Evolutionary conservation across 1,140 invertebrate species (phyloP), one percentile per base, ranked within the genome.

Genomic region (Calliphora vicina): DNA sequence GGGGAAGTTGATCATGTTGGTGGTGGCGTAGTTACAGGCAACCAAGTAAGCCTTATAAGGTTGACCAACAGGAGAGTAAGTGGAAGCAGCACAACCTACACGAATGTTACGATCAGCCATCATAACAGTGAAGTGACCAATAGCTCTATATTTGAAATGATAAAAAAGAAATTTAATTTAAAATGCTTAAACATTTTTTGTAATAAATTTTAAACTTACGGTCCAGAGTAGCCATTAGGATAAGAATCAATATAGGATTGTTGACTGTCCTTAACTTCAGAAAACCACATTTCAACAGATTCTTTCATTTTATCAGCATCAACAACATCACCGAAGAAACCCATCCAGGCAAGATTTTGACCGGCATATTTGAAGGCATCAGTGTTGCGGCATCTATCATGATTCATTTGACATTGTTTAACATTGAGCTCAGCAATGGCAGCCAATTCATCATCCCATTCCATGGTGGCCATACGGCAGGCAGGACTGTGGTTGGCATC

Each of bases 301-400:
- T 45, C 26, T 10, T 57, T 57, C 50, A 57, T 17, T 57, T 57
- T 57, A 1, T 17, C 50, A 8, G 50, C 50, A 57, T 57, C 13
- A 57, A 2, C 50, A n/a, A 57, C 50, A 57, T 17, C 10, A 13
- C 74, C 43, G 26, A 80, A 86, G 45, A 50, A 88, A 74, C 86
- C 80, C 43, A 87, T 85, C 86, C 86, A 86, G 26, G 88, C 89
- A 50, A 90, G 83, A 78, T 90, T 89, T 84, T 90, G 89, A 5
- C 89, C 89, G 45, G 88, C 84, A 86, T 85, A 88, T 42, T 85
- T 82, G 80, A 87, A 90, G n/a, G 67, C 78, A 4, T 85, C 84
- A 6, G 89, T 90, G 27, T 89, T 90, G 84, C 83, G 88, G 82
- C 89, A 90, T 0, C 73, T 84, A 8, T 90, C 89, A 84, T 90